Evolutionary conservation across 2,113 vertebrate genomes (phyloP), one percentile per base, ranked within the genome.

Genomic region (Scomber colias): DNA sequence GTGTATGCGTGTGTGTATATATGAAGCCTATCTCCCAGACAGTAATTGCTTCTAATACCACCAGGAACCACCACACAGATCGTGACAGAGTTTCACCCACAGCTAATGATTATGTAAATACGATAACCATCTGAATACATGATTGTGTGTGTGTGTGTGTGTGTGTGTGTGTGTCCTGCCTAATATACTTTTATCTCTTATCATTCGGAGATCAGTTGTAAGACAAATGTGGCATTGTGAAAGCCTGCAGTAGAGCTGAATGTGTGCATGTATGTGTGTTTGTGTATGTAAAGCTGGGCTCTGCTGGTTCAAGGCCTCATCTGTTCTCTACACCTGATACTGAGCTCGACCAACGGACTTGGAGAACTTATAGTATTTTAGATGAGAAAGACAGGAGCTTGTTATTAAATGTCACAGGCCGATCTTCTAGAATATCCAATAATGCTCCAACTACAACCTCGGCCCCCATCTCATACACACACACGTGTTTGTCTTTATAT

Each of bases 391-490:
- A 82, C 71, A 3, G 65, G 74, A 76, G 66, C 80, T 70, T 65
- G 51, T 87, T 88, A 91, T 90, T 88, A 91, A 87, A 92, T 90
- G 89, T 91, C 87, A 87, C 80, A 72, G 87, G 85, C 69, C 31
- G 55, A 85, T 88, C 87, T 72, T 89, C 89, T 92, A 82, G 80
- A 88, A 89, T 90, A 90, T 83, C 87, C 86, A 90, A 92, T 90
- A 87, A 90, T 76, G 66, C 84, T 77, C 57, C 54, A 63, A 46
- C 4, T 46, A 48, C 14, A 84, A 51, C 40, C 54, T 48, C 17
- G 19, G 30, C 12, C 11, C 19, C 35, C 11, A 45, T 40, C 14
- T 65, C 57, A 71, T 62, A 71, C 71, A 57, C 44, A 68, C 73
- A 27, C 24, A 27, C 24, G 3, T 3, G 24, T 27, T 27, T 27